Evolutionary conservation across 2,888 invertebrate species (phyloP).

Genomic region (Nemotelus pantherinus): DNA sequence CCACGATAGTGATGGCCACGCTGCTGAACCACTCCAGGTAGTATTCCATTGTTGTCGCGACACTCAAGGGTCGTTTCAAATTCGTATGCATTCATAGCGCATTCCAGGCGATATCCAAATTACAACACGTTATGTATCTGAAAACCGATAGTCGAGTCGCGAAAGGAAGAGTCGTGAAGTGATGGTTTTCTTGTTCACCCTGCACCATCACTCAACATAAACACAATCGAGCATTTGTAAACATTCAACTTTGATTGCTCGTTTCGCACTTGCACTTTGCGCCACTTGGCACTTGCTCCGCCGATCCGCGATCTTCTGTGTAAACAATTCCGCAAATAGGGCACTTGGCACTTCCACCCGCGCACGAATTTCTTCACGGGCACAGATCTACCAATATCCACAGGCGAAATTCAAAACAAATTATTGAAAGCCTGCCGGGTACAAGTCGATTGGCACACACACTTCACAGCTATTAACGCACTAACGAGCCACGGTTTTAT

Average conservation of each 20-base stretch:
- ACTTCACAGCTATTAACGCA: neutral
- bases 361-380: neutral
- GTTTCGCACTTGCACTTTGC: neutral
- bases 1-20: conserved; percentile 47
- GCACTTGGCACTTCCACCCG: neutral
- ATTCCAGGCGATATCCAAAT: conserved; percentile 25
- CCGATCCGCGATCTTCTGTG: neutral
- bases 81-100: conserved; percentile 64
- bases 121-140: neutral
- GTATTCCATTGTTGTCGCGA: conserved; percentile 60
- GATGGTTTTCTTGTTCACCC: too few species aligned
- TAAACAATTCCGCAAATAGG: neutral
- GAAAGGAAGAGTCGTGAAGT: neutral
- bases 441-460: conserved; percentile 6
- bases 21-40: conserved; percentile 53
- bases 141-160: neutral
- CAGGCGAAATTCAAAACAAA: neutral
- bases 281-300: neutral
- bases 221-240: conserved; percentile 23
- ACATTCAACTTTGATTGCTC: neutral
- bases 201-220: neutral
- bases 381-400: neutral
- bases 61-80: conserved; percentile 65
- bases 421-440: neutral
- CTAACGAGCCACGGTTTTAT: conserved; percentile 4